These are phyloP conservation scores for Cyanoramphus novaezelandiae DNA, from an alignment of 2,113 vertebrate species.

Conservation along the genomic window DNA sequence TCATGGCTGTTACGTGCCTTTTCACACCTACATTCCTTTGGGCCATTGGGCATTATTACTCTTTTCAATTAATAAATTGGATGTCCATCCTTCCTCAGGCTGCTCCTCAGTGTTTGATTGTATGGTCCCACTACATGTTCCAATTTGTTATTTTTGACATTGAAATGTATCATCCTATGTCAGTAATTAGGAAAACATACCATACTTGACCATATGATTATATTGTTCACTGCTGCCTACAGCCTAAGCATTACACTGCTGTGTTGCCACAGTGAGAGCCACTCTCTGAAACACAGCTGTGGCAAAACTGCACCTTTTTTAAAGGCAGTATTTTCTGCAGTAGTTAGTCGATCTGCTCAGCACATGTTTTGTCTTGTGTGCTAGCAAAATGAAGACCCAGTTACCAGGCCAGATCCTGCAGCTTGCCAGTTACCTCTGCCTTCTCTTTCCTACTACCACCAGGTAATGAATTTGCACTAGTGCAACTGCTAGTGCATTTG, in stretches of 20 bases:
- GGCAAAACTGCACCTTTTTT: background rate
- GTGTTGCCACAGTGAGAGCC: fast-evolving
- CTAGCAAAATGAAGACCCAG: background rate
- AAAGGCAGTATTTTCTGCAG: fast-evolving
- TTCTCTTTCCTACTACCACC: too few relatives aligned
- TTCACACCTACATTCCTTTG: background rate
- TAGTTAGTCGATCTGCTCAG: too few relatives aligned
- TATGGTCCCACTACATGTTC: background rate
- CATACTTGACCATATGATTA: background rate
- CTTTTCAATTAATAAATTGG: background rate
- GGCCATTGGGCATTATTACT: background rate
- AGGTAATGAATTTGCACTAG: background rate
- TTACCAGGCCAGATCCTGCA: background rate
- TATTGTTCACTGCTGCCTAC: background rate
- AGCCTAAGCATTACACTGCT: fast-evolving
- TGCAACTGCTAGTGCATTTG: background rate
- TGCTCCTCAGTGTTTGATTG: background rate
- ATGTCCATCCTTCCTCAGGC: background rate
- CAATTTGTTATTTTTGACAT: background rate
- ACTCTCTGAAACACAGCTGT: fast-evolving
- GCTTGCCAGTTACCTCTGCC: background rate
- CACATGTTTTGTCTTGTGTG: background rate
- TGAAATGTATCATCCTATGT: background rate
- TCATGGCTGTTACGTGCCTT: background rate
- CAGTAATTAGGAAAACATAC: background rate